phyloP scores from a whole-genome alignment of 1,140 invertebrate genomes.

The Cyclina sinensis region DNA sequence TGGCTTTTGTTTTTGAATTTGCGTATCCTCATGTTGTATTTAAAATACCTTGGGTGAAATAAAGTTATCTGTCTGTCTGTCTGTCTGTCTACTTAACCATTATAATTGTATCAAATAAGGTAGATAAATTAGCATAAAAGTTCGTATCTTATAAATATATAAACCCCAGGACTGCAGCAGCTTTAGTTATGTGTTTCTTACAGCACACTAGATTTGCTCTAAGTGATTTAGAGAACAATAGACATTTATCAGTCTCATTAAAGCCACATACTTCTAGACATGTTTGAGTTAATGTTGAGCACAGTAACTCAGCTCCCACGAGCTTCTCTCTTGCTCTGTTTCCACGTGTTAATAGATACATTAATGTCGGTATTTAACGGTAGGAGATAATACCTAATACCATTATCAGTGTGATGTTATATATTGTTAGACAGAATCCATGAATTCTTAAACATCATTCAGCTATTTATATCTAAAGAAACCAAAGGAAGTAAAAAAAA shows the following conservation, averaged over 20 bases:
- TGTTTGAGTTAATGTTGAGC: slow-evolving; percentile 1
- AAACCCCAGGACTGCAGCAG: too few relatives aligned
- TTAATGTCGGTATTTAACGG: not conserved
- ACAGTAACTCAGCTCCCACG: not conserved
- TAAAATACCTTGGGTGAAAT: too few relatives aligned
- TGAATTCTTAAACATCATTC: not conserved
- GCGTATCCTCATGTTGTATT: too few relatives aligned
- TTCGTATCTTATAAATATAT: too few relatives aligned
- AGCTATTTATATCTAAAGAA: slow-evolving; percentile 1
- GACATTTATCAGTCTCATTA: not conserved
- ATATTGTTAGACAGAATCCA: not conserved
- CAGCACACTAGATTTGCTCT: too few relatives aligned
- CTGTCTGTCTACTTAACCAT: too few relatives aligned
- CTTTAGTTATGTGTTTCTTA: too few relatives aligned
- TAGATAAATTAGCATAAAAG: too few relatives aligned
- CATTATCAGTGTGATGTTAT: not conserved
- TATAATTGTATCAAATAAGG: too few relatives aligned
- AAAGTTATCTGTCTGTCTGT: too few relatives aligned
- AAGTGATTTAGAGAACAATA: not conserved
- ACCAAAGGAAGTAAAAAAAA: not conserved
- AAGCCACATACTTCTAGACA: slow-evolving; percentile 9
- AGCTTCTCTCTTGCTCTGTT: not conserved
- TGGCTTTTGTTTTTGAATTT: too few relatives aligned
- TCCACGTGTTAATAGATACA: not conserved
- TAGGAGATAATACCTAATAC: not conserved